Evolutionary conservation across 2,888 invertebrate genomes (phyloP).

Genomic region (Heteromurus nitidus): DNA sequence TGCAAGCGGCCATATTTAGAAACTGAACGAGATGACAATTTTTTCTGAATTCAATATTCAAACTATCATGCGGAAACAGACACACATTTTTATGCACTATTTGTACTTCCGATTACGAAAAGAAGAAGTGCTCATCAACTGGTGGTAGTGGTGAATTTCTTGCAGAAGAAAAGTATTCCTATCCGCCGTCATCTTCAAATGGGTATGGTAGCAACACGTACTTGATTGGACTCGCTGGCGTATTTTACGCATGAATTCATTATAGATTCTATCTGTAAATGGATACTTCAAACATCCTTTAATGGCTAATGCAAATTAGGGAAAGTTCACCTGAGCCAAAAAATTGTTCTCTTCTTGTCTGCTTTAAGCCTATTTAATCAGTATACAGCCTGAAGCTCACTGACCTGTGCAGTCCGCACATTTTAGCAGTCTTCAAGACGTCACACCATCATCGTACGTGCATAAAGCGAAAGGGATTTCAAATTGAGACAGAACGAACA

Average conservation of each 20-base stretch:
- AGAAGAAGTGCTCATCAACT: too few relatives aligned
- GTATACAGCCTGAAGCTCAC: conserved; percentile 52
- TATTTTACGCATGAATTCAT: conserved; percentile 55
- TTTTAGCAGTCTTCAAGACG: background rate
- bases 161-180: too few relatives aligned
- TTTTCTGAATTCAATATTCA: too few relatives aligned
- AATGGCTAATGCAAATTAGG: conserved; percentile 61
- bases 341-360: conserved; percentile 15
- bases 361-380: background rate
- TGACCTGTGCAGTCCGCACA: conserved; percentile 35
- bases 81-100: too few relatives aligned
- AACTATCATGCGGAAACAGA: too few relatives aligned
- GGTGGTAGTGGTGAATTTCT: too few relatives aligned
- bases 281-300: conserved; percentile 51
- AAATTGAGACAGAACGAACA: background rate
- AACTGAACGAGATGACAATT: too few relatives aligned
- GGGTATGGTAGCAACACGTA: background rate
- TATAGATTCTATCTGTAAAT: conserved; percentile 48
- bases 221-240: conserved; percentile 9
- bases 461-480: background rate
- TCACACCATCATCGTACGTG: background rate
- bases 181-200: too few relatives aligned
- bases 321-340: conserved; percentile 54
- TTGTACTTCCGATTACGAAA: too few relatives aligned
- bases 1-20: too few relatives aligned